Base-by-base conservation (phyloP, 1,140 invertebrate genomes). In the Cotesia vestalis region DNA sequence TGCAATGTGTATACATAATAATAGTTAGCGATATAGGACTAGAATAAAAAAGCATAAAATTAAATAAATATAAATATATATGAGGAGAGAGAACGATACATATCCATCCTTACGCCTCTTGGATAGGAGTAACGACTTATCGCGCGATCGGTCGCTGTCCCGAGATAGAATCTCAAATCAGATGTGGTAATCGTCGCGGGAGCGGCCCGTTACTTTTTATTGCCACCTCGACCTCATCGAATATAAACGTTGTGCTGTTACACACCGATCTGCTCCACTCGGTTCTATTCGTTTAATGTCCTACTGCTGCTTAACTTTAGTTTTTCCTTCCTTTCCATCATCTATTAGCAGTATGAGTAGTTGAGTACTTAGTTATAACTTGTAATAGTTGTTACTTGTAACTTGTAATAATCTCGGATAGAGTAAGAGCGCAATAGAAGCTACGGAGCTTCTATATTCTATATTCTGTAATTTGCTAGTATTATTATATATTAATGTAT, bases 171-270 rank as follows among this genome's bases (percentile, higher is more conserved):
- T 76, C 73, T 76, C 64, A 75, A 76, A 76, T 76, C 72, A 76
- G 71, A 76, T 74, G 72, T 76, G 73, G 73, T 76, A 76, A 76
- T 74, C 70, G 75, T 74, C 75, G 64, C 61, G 69, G 73, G 75
- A 76, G 75, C 71, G 75, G 75, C 68, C 73, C 73, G 75, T 76
- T 76, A 75, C 63, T 74, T 76, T 76, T 75, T 75, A 75, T 75
- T 74, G 66, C 75, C 68, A 60, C 59, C 72, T 68, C 66, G 69
- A 73, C 69, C 73, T 74, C 75, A 70, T 74, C 71, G 73, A 72
- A 61, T 71, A 67, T 46, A 46, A 46, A 46, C 40, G 40, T 46
- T 46, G 40, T 46, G 38, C 62, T 61, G 60, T 59, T 61, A 17
- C 55, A 66, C 62, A 66, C 55, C 69, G 17, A 35, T 20, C 36